These are phyloP conservation scores for Fregata magnificens DNA, from an alignment of 2,113 vertebrate genomes.

Conservation along the genomic window DNA sequence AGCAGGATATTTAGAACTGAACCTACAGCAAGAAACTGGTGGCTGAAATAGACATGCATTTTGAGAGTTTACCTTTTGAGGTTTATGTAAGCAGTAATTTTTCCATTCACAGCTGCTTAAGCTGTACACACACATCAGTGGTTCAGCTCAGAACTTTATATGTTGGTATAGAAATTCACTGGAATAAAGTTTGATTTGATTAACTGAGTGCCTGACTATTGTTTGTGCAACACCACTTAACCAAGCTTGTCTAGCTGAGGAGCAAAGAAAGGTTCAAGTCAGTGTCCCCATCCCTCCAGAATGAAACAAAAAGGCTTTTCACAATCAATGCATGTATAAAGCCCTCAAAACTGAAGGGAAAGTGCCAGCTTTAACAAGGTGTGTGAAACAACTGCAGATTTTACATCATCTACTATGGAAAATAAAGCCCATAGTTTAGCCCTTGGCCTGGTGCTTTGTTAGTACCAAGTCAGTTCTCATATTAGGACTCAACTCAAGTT, in stretches of 20 bases:
- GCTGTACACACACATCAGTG: not conserved
- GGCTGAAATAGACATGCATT: not conserved
- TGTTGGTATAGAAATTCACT: not conserved
- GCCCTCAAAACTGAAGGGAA: not conserved
- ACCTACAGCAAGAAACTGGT: not conserved
- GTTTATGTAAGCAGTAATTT: not conserved
- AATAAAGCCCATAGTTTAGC: not conserved
- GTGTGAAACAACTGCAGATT: not conserved
- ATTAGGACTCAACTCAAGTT: not conserved
- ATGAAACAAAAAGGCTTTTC: not conserved
- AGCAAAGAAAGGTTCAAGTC: not conserved
- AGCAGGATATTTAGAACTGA: slow-evolving; percentile 15
- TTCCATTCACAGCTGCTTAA: not conserved
- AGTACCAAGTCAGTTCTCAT: not conserved
- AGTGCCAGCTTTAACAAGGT: not conserved
- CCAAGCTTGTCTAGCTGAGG: not conserved
- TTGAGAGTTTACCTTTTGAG: not conserved
- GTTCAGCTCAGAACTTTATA: not conserved
- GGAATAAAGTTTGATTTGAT: slow-evolving; percentile 51
- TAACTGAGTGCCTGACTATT: not conserved
- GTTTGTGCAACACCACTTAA: not conserved
- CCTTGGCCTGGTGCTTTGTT: not conserved
- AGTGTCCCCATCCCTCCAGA: not conserved
- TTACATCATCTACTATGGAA: not conserved
- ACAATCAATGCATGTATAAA: fast-evolving